Base-by-base conservation (phyloP, 2,797 vertebrate genomes). In the Babyrousa celebensis region DNA sequence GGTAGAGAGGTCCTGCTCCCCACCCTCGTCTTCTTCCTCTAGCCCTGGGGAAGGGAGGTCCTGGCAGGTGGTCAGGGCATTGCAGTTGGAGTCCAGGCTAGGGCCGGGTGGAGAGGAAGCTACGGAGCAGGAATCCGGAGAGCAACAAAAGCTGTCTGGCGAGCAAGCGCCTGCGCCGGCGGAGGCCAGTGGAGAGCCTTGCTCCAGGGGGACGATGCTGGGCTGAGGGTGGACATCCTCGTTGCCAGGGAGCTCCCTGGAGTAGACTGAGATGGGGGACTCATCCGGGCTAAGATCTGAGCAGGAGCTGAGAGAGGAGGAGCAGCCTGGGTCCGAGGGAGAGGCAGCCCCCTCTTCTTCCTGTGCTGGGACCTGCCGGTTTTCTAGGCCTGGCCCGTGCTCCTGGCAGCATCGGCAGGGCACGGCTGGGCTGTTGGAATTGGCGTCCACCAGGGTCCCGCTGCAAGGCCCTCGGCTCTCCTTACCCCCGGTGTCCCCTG, bases 261-360 rank as follows among this genome's bases (percentile, higher is more conserved):
- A 98, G 97, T 98, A 99, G 85, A 98, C 99, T 0, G 97, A 99
- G 98, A 99, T 98, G 0, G 75, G 99, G 95, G 98, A 99, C 95
- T 99, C 98, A 3, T 99, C 99, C 3, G 99, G 99, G 97, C 99
- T 99, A 97, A 99, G 98, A 98, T 99, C 99, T 0, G 99, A 99
- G 98, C 99, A 99, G 98, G 99, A 99, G 97, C 99, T 99, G 97
- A 99, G 99, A 83, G 99, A 99, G 77, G 99, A 99, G 90, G 99
- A 99, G 95, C 98, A 98, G 56, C 97, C 98, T 0, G 98, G 97
- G 78, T 98, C 98, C 15, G 99, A 99, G 17, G 99, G 99, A 25
- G 99, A 99, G 40, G 93, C 96, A 3, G 74, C 96, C 27, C 95
- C 97, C 48, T 96, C 96, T 9, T 99, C 98, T 70, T 98, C 98